Evolutionary conservation across 2,797 vertebrate species (phyloP).

Genomic region (Taenioides sp.): DNA sequence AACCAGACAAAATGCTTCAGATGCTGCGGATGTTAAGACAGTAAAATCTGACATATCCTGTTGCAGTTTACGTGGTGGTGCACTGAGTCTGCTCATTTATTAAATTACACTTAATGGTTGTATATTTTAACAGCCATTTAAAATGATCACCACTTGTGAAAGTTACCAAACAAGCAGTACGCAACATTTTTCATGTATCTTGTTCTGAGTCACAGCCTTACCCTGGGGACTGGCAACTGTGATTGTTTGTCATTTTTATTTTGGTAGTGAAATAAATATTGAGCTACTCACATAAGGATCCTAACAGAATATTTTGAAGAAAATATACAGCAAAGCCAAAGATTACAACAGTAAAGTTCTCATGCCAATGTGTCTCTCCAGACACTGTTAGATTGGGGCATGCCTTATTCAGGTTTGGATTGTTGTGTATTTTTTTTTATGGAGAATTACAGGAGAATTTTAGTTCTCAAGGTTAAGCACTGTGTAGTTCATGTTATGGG

Average conservation of each 20-base stretch:
- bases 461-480: conserved; percentile 24
- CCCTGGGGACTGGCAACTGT: conserved; percentile 32
- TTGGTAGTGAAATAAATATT: conserved; percentile 50
- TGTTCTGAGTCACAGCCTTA: conserved; percentile 20
- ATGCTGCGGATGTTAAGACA: conserved; percentile 27
- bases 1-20: conserved; percentile 20
- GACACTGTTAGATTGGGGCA: conserved; percentile 24
- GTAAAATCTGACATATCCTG: conserved; percentile 23
- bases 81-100: conserved; percentile 19
- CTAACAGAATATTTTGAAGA: conserved; percentile 48
- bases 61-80: conserved; percentile 13
- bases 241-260: conserved; percentile 53
- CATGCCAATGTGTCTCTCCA: conserved; percentile 64
- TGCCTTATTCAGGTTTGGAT: conserved; percentile 33
- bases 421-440: too few relatives aligned
- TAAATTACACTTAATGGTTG: conserved; percentile 20
- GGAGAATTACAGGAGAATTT: conserved; percentile 5
- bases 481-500: conserved; percentile 36
- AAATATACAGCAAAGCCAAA: conserved; percentile 61
- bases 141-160: conserved; percentile 10
- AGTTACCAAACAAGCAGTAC: conserved; percentile 38
- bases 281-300: conserved; percentile 24
- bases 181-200: conserved; percentile 19
- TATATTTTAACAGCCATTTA: conserved; percentile 23
- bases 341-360: conserved; percentile 68